Percentiles rank a stretch among this genome's conserved stretches.
Evolutionary conservation across 2,888 invertebrate species (phyloP).

Genomic region (Caenorhabditis angaria): DNA sequence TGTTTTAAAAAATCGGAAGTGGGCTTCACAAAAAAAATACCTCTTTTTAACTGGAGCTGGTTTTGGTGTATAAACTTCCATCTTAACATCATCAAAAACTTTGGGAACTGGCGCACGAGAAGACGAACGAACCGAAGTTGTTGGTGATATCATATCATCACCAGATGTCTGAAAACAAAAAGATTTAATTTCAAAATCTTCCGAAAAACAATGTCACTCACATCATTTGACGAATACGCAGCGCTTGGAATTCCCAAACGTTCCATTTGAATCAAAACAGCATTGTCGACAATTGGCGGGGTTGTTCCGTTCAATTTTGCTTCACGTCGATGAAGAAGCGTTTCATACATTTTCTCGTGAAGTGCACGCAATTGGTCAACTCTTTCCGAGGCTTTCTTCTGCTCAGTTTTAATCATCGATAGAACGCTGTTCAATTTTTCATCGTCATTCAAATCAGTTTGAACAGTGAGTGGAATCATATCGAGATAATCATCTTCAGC

Average conservation of each 20-base stretch:
- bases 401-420: constrained; percentile 49
- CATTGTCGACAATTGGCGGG: constrained; percentile 20
- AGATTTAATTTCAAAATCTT: background rate
- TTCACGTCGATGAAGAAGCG: constrained; percentile 47
- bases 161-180: background rate
- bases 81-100: constrained; percentile 28
- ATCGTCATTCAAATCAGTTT: constrained; percentile 42
- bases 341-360: constrained; percentile 39
- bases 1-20: background rate
- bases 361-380: constrained; percentile 44
- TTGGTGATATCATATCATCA: constrained; percentile 22
- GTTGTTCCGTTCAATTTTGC: constrained; percentile 49
- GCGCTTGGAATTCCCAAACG: constrained; percentile 24
- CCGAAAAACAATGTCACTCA: background rate
- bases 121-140: constrained; percentile 27
- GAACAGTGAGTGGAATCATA: constrained; percentile 15
- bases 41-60: constrained; percentile 3
- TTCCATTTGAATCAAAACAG: constrained; percentile 18
- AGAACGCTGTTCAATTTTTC: constrained; percentile 41
- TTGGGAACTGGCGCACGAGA: constrained; percentile 39
- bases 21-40: background rate
- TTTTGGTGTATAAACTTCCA: background rate
- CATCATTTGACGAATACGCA: constrained; percentile 12
- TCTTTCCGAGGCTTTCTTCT: constrained; percentile 44
- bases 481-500: background rate